Evolutionary conservation across 2,888 invertebrate species (phyloP).

Genomic region (Lissonota sp.): DNA sequence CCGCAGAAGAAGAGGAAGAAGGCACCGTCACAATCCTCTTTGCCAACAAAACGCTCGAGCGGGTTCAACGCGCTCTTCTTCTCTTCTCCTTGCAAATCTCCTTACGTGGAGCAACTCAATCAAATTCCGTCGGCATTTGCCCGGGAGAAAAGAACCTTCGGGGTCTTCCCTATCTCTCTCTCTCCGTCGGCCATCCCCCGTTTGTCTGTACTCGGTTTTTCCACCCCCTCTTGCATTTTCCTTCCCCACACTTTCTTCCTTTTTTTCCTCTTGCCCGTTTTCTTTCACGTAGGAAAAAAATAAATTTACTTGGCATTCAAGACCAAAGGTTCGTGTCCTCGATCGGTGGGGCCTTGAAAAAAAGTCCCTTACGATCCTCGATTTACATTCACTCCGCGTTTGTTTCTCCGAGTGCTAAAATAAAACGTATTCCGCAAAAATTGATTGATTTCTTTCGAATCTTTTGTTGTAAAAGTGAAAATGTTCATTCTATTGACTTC

Average conservation of each 20-base stretch:
- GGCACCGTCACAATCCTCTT: slow-evolving; percentile 77
- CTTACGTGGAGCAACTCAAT: slow-evolving; percentile 80
- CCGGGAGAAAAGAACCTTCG: slow-evolving; percentile 49
- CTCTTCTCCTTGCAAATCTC: slow-evolving; percentile 73
- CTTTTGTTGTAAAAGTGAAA: too few relatives aligned
- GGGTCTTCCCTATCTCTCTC: neutral
- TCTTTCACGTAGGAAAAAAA: neutral
- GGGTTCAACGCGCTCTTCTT: slow-evolving; percentile 64
- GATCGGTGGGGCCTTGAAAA: neutral
- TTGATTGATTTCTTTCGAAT: too few relatives aligned
- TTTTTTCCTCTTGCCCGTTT: neutral
- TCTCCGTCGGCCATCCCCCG: neutral
- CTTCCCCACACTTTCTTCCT: neutral
- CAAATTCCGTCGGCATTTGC: slow-evolving; percentile 76
- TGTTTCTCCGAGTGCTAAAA: too few relatives aligned
- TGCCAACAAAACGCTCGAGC: slow-evolving; percentile 78
- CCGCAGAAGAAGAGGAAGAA: slow-evolving; percentile 45
- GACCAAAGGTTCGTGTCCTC: neutral
- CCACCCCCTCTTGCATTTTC: slow-evolving; percentile 9
- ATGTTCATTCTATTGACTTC: too few relatives aligned
- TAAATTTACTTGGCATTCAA: slow-evolving; percentile 33
- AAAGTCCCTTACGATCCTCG: neutral
- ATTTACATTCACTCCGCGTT: neutral
- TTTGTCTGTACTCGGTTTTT: slow-evolving; percentile 35
- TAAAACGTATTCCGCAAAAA: too few relatives aligned